Evolutionary conservation across 1,140 invertebrate genomes (phyloP).

Genomic region (Druon quercuslanigerum): DNA sequence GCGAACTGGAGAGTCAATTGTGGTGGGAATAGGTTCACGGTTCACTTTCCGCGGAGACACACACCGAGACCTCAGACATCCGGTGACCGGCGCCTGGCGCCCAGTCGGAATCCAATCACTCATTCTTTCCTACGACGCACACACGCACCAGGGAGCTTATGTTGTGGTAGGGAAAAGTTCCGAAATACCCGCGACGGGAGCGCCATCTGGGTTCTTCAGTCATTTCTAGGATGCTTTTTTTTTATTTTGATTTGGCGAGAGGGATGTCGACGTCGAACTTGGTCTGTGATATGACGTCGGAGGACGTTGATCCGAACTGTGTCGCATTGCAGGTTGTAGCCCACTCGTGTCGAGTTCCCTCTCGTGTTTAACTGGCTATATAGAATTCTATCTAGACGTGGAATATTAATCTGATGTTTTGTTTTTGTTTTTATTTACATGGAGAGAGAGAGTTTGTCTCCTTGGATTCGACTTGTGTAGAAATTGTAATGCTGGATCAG

Average conservation of each 20-base stretch:
- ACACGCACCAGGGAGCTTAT: background rate
- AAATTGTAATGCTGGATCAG: too few species aligned
- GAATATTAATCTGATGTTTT: background rate
- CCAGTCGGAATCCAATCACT: background rate
- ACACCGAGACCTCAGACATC: background rate
- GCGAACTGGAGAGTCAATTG: background rate
- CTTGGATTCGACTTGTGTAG: too few species aligned
- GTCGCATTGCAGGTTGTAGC: background rate
- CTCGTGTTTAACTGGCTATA: background rate
- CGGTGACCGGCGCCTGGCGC: slow-evolving; percentile 20
- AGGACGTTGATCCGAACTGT: slow-evolving; percentile 15
- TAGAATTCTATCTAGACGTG: background rate
- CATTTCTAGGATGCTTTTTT: background rate
- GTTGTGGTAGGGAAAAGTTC: background rate
- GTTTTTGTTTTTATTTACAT: background rate
- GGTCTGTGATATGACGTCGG: slow-evolving; percentile 21
- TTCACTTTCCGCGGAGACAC: background rate
- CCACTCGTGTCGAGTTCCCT: background rate
- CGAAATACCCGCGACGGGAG: background rate
- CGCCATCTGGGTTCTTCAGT: background rate
- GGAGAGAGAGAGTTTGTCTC: too few species aligned
- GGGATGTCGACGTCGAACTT: background rate
- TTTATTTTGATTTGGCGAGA: too few species aligned
- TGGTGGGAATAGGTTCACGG: background rate
- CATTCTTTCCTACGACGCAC: background rate